These are phyloP conservation scores for Heliopora coerulea DNA, from an alignment of 92 coral and sea anemone species.

Conservation along the genomic window DNA sequence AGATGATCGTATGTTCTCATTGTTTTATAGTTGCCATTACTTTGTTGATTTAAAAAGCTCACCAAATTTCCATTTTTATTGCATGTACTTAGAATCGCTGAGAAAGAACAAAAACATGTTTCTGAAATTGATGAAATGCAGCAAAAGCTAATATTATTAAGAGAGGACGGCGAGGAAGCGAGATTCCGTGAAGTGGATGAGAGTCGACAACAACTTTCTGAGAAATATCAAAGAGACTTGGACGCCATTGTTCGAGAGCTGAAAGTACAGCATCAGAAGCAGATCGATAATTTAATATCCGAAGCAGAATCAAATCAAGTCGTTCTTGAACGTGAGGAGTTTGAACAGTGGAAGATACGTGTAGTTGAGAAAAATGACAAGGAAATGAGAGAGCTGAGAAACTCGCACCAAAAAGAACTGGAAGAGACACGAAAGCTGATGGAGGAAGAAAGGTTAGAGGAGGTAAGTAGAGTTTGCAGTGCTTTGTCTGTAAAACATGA, in stretches of 20 bases:
- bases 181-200: slow-evolving; percentile 66
- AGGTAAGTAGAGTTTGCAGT: slow-evolving; percentile 67
- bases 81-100: slow-evolving; percentile 74
- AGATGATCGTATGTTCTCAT: no score
- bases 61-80: no score
- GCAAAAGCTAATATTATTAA: slow-evolving; percentile 59
- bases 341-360: slow-evolving; percentile 24
- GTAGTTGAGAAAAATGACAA: slow-evolving; percentile 47
- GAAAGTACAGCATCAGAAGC: slow-evolving; percentile 27
- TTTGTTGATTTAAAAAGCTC: no score
- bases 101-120: slow-evolving; percentile 70
- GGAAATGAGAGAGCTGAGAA: slow-evolving; percentile 53
- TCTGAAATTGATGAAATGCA: slow-evolving; percentile 66
- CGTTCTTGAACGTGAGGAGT: slow-evolving; percentile 6
- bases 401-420: slow-evolving; percentile 71
- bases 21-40: no score
- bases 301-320: slow-evolving; percentile 40
- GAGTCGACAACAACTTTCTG: slow-evolving; percentile 71
- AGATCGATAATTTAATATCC: slow-evolving; percentile 26
- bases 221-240: slow-evolving; percentile 69
- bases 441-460: slow-evolving; percentile 71
- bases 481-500: slow-evolving; percentile 71
- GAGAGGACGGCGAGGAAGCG: slow-evolving; percentile 65
- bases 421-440: slow-evolving; percentile 66
- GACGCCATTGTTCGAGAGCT: slow-evolving; percentile 40